These are phyloP conservation scores for Hiodon tergisus DNA, from an alignment of 2,113 vertebrate genomes.

Conservation along the genomic window DNA sequence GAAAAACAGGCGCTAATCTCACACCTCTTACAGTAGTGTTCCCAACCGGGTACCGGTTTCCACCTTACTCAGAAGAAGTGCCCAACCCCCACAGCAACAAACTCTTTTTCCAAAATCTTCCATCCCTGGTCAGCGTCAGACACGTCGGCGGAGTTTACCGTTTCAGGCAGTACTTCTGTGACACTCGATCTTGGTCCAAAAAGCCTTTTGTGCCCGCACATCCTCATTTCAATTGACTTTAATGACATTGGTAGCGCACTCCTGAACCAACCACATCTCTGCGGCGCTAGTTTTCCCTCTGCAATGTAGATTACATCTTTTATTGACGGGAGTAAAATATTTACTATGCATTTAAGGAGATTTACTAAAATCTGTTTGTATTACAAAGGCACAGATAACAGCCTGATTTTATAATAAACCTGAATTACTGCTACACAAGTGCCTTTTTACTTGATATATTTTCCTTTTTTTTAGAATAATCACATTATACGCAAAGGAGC, in stretches of 20 bases:
- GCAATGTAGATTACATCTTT: not conserved
- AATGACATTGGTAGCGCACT: not conserved
- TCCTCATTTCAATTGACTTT: not conserved
- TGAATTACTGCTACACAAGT: not conserved
- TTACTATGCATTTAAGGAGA: not conserved
- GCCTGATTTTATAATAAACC: not conserved
- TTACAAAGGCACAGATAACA: conserved; percentile 3
- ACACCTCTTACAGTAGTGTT: no score
- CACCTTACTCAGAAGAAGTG: no score
- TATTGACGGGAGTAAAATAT: not conserved
- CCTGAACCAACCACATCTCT: not conserved
- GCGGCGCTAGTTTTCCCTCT: not conserved
- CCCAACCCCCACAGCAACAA: no score
- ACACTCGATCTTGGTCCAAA: no score
- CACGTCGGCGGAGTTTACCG: no score
- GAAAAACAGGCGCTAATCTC: no score
- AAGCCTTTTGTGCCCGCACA: no score
- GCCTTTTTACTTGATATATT: not conserved
- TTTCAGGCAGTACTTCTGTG: no score
- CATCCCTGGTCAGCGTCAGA: no score
- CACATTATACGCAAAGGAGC: not conserved
- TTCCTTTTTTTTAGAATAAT: not conserved
- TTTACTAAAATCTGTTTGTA: not conserved
- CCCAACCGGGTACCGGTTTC: no score
- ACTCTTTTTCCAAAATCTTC: no score